phyloP scores from a whole-genome alignment of 1,140 invertebrate species.

The Sminthurinus signatus region DNA sequence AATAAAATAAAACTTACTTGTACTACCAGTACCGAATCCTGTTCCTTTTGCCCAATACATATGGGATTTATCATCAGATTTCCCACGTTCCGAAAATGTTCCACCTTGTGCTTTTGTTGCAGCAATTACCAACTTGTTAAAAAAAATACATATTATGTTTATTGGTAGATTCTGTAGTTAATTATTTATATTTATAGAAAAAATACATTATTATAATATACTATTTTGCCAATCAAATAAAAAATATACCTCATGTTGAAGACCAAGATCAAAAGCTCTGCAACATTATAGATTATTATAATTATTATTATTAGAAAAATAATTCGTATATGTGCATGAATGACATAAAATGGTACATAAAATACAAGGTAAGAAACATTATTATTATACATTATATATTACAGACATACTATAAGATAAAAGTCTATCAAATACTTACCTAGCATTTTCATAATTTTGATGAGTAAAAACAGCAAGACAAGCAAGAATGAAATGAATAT shows the following conservation, averaged over 20 bases:
- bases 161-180: constrained; percentile 2
- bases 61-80: constrained; percentile 67
- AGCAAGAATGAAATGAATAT: constrained; percentile 71
- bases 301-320: no score
- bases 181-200: not conserved
- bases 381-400: no score
- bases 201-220: not conserved
- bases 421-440: no score
- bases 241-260: constrained; percentile 52
- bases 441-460: constrained; percentile 58
- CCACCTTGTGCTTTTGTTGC: constrained; percentile 41
- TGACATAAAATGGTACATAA: no score
- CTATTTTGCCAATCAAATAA: constrained; percentile 3
- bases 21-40: constrained; percentile 91
- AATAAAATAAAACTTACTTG: no score
- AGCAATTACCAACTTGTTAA: constrained; percentile 40
- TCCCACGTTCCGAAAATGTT: constrained; percentile 31
- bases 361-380: no score
- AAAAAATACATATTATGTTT: not conserved
- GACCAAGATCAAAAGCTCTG: constrained; percentile 43
- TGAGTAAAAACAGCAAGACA: constrained; percentile 85
- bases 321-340: no score
- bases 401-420: no score
- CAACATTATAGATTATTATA: no score
- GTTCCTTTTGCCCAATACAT: constrained; percentile 92